Percentiles rank a stretch among this genome's conserved stretches.
phyloP scores from a whole-genome alignment of 2,113 vertebrate species.

The Gasterosteus aculeatus region DNA sequence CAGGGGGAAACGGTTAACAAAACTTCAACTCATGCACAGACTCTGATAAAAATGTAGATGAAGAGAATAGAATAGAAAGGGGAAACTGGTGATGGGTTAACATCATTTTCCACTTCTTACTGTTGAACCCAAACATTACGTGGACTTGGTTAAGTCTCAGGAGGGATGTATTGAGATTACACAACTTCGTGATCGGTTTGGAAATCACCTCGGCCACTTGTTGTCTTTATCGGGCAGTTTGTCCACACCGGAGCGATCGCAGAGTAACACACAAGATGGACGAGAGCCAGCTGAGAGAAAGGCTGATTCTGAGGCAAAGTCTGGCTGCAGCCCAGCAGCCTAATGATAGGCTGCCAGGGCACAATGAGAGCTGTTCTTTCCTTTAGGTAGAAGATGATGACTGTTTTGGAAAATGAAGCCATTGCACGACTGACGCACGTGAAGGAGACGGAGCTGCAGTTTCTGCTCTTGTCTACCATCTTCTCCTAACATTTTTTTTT shows the following conservation, averaged over 20 bases:
- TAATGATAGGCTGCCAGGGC: constrained; percentile 2
- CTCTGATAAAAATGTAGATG: neutral
- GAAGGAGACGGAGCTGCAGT: neutral
- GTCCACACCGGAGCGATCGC: constrained; percentile 23
- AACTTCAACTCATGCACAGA: neutral
- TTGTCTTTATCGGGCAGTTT: constrained; percentile 30
- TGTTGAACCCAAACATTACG: constrained; percentile 21
- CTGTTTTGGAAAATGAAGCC: constrained; percentile 10
- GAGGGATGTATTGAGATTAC: constrained; percentile 24
- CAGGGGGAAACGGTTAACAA: constrained; percentile 27
- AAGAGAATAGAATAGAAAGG: neutral
- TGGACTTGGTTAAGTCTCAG: constrained; percentile 28
- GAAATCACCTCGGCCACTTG: constrained; percentile 19
- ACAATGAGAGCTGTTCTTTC: constrained; percentile 20
- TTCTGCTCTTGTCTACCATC: neutral
- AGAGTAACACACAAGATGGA: constrained; percentile 26
- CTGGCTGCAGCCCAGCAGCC: constrained; percentile 22
- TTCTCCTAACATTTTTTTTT: neutral
- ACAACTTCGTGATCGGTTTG: constrained; percentile 18
- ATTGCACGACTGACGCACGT: neutral
- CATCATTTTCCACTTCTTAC: neutral
- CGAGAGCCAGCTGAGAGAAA: constrained; percentile 43
- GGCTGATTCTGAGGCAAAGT: constrained; percentile 22
- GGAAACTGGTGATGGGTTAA: neutral
- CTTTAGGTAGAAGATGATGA: neutral